These are phyloP conservation scores for Eupithecia pulchellata DNA, from an alignment of 2,888 invertebrate genomes.

Conservation along the genomic window DNA sequence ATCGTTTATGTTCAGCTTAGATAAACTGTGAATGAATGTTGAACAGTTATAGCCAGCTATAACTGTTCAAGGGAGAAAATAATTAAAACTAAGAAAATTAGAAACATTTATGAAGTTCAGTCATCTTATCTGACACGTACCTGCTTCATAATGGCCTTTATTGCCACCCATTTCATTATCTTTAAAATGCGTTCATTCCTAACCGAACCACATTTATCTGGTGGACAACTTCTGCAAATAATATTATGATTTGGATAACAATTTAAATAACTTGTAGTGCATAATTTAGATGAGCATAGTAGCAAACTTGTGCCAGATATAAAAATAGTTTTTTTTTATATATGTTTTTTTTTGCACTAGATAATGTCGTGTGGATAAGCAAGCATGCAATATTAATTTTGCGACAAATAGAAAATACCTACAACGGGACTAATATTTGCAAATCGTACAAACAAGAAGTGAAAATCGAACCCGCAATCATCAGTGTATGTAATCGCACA, in stretches of 20 bases:
- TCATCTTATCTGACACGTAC: slow-evolving; percentile 7
- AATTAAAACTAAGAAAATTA: neutral
- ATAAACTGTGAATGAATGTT: too few species aligned
- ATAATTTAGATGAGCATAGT: neutral
- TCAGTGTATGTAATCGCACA: too few species aligned
- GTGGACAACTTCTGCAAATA: neutral
- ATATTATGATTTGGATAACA: neutral
- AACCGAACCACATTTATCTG: neutral
- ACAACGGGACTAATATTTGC: too few species aligned
- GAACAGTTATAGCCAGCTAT: too few species aligned
- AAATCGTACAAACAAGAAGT: too few species aligned
- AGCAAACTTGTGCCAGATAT: neutral
- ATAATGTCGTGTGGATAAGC: too few species aligned
- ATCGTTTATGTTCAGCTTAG: too few species aligned
- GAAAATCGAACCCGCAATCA: too few species aligned
- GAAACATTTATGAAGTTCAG: neutral
- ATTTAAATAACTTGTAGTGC: neutral
- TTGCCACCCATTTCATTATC: slow-evolving; percentile 30
- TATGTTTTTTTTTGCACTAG: too few species aligned
- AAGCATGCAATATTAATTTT: too few species aligned
- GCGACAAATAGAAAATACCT: too few species aligned
- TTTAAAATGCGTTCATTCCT: slow-evolving; percentile 24
- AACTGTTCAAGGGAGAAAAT: neutral
- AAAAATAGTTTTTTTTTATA: too few species aligned
- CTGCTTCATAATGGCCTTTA: slow-evolving; percentile 24